Evolutionary conservation across 2,113 vertebrate species (phyloP).

Genomic region (Monopterus albus): DNA sequence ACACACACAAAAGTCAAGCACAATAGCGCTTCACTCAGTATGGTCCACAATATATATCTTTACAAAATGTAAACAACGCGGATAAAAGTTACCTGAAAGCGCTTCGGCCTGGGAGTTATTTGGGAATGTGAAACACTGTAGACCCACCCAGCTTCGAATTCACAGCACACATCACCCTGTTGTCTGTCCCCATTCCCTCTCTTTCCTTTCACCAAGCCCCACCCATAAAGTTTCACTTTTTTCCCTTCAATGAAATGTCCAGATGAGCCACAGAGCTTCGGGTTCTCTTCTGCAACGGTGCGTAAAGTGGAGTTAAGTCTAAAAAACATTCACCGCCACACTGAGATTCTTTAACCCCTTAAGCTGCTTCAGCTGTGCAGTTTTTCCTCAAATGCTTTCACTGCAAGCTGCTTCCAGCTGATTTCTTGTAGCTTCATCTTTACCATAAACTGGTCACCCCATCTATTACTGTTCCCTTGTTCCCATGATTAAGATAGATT

Average conservation of each 20-base stretch:
- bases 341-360: not conserved
- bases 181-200: constrained; percentile 68
- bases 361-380: not conserved
- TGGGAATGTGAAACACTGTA: constrained; percentile 70
- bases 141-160: constrained; percentile 77
- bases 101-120: constrained; percentile 56
- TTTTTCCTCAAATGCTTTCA: not conserved
- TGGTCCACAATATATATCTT: not conserved
- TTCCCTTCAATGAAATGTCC: constrained; percentile 33
- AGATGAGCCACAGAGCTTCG: constrained; percentile 27
- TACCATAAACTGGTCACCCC: not conserved
- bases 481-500: too few relatives aligned
- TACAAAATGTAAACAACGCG: constrained; percentile 7
- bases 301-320: constrained; percentile 15
- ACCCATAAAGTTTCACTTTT: constrained; percentile 67
- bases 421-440: not conserved
- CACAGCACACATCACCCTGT: constrained; percentile 68
- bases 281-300: constrained; percentile 2
- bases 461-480: not conserved
- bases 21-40: not conserved
- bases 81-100: constrained; percentile 67
- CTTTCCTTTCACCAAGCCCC: constrained; percentile 68
- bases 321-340: not conserved
- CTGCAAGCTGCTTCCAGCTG: not conserved
- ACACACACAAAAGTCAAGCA: not conserved